Conservation (phyloP, 1,140 invertebrate genomes). For the Bombus terrestris region DNA sequence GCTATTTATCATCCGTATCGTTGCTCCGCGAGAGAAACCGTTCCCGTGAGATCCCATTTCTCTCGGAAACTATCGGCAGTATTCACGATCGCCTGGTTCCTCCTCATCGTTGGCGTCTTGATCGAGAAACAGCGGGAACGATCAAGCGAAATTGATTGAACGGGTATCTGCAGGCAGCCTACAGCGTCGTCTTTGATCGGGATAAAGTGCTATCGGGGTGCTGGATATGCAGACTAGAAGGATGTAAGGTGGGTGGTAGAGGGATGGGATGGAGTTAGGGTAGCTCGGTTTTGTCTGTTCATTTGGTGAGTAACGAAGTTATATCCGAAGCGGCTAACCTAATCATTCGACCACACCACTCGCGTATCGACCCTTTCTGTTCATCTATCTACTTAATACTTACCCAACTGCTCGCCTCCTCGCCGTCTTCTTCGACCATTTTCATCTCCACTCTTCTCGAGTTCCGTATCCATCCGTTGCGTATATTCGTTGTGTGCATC, state of each 20-base stretch:
- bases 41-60: not conserved
- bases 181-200: constrained; percentile 64
- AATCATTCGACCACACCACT: constrained; percentile 63
- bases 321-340: constrained; percentile 67
- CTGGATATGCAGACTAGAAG: constrained; percentile 32
- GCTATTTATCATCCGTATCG: constrained; percentile 51
- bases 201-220: constrained; percentile 46
- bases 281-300: constrained; percentile 65
- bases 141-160: constrained; percentile 71
- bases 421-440: not conserved
- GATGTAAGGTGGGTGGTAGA: constrained; percentile 1
- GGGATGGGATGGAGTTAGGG: constrained; percentile 14
- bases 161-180: constrained; percentile 35
- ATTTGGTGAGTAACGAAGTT: constrained; percentile 70
- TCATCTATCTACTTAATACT: constrained; percentile 22
- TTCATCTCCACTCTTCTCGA: not conserved
- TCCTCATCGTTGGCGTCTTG: constrained; percentile 18
- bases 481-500: not conserved
- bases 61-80: not conserved
- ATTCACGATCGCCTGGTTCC: constrained; percentile 19
- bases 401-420: not conserved
- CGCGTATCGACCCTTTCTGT: not conserved
- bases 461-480: not conserved
- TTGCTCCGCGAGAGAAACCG: not conserved
- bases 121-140: constrained; percentile 52